Percentiles rank a stretch among this genome's conserved stretches.
Conservation (phyloP, 37 sponge, comb jelly and placozoan genomes). For the Beroe forskalii region DNA sequence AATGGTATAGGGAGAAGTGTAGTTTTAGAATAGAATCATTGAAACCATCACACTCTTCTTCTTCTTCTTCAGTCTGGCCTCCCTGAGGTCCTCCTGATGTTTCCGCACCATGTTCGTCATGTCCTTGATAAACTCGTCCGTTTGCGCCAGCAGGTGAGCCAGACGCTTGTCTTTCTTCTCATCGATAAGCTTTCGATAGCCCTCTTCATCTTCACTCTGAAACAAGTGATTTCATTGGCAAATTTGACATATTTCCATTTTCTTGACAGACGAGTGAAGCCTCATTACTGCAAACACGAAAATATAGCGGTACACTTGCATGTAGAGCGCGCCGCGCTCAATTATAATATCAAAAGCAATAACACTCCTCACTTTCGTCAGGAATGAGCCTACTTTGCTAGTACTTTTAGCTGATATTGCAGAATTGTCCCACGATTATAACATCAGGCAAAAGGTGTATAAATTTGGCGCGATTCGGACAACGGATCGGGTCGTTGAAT, state of each 20-base stretch:
- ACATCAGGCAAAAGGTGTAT: not conserved
- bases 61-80: conserved; percentile 71
- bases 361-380: not conserved
- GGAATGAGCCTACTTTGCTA: not conserved
- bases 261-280: too few species aligned
- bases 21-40: too few species aligned
- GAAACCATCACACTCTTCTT: conserved; percentile 69
- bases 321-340: not conserved
- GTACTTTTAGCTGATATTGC: not conserved
- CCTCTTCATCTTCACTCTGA: conserved; percentile 98
- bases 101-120: conserved; percentile 90
- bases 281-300: too few species aligned
- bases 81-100: conserved; percentile 83
- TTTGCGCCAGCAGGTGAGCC: conserved; percentile 93
- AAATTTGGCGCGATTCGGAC: too few species aligned
- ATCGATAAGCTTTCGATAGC: conserved; percentile 94
- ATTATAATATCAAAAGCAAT: not conserved
- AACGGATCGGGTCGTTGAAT: too few species aligned
- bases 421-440: not conserved
- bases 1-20: too few species aligned
- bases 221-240: too few species aligned
- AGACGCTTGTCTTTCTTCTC: conserved; percentile 95
- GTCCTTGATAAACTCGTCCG: conserved; percentile 90
- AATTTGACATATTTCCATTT: too few species aligned
- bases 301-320: not conserved